Evolutionary conservation across 1,140 invertebrate genomes (phyloP).

Genomic region (Drosophila ohnishii): DNA sequence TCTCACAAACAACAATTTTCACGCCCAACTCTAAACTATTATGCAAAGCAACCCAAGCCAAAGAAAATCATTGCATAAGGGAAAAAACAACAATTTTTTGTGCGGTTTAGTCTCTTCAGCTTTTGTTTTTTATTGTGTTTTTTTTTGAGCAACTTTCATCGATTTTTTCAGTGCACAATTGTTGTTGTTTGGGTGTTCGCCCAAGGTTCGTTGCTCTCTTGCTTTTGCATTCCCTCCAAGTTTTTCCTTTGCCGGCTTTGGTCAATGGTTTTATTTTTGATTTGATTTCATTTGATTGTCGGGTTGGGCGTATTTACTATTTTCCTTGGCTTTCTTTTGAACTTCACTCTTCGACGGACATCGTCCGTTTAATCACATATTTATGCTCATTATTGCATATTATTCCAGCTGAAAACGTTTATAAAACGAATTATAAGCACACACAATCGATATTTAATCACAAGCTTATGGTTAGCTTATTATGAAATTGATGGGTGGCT

Average conservation of each 20-base stretch:
- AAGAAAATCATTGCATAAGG: constrained; percentile 43
- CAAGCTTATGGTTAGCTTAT: constrained; percentile 49
- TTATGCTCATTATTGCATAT: constrained; percentile 58
- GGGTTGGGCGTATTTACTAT: constrained; percentile 26
- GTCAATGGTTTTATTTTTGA: constrained; percentile 35
- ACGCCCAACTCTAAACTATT: constrained; percentile 17
- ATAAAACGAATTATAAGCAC: constrained; percentile 29
- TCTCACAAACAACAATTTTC: constrained; percentile 34
- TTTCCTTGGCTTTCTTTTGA: constrained; percentile 60
- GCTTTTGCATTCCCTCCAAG: constrained; percentile 19
- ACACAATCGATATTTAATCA: constrained; percentile 72
- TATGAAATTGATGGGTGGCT: constrained; percentile 45
- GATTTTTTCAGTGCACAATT: constrained; percentile 53
- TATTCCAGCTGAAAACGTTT: constrained; percentile 62
- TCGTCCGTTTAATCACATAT: constrained; percentile 58
- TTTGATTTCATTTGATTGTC: constrained; percentile 38
- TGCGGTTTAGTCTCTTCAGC: constrained; percentile 13
- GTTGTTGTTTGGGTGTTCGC: constrained; percentile 22
- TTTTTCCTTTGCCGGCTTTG: constrained; percentile 22
- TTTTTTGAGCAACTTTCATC: constrained; percentile 44
- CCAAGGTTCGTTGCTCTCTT: constrained; percentile 38
- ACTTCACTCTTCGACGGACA: constrained; percentile 24
- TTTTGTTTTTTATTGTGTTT: constrained; percentile 8
- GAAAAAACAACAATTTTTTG: constrained; percentile 21
- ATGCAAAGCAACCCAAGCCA: constrained; percentile 28